phyloP scores from a whole-genome alignment of 2,888 invertebrate species.

The Drosophila prostipennis region DNA sequence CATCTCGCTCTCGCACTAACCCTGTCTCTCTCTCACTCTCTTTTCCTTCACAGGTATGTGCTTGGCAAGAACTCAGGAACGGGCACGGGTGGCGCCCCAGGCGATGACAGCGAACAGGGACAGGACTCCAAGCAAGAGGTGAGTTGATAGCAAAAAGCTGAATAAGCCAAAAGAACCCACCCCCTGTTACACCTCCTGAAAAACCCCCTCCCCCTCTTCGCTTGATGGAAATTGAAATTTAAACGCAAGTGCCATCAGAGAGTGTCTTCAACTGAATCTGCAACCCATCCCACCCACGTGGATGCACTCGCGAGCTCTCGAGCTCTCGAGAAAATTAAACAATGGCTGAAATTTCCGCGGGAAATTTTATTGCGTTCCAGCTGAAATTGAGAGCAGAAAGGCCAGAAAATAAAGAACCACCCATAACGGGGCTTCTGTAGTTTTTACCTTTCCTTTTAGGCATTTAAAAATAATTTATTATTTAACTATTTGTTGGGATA shows the following conservation, averaged over 20 bases:
- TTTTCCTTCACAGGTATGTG: slow-evolving; percentile 57
- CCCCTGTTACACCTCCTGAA: background rate
- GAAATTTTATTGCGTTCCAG: slow-evolving; percentile 52
- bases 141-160: slow-evolving; percentile 50
- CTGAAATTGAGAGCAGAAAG: background rate
- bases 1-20: background rate
- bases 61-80: slow-evolving; percentile 59
- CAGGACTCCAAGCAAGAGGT: slow-evolving; percentile 67
- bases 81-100: slow-evolving; percentile 50
- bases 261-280: background rate
- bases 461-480: no score
- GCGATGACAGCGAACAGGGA: slow-evolving; percentile 73
- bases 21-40: background rate
- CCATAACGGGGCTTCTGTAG: no score
- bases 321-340: slow-evolving; percentile 36
- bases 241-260: slow-evolving; percentile 47
- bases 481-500: no score
- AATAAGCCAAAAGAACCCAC: background rate
- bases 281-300: background rate
- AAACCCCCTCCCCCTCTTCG: background rate
- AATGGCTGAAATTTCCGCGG: slow-evolving; percentile 44
- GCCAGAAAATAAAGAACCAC: background rate
- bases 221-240: slow-evolving; percentile 55
- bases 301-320: slow-evolving; percentile 6
- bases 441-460: no score